phyloP scores from a whole-genome alignment of 2,888 invertebrate species.

The Drosophila bunnanda region DNA sequence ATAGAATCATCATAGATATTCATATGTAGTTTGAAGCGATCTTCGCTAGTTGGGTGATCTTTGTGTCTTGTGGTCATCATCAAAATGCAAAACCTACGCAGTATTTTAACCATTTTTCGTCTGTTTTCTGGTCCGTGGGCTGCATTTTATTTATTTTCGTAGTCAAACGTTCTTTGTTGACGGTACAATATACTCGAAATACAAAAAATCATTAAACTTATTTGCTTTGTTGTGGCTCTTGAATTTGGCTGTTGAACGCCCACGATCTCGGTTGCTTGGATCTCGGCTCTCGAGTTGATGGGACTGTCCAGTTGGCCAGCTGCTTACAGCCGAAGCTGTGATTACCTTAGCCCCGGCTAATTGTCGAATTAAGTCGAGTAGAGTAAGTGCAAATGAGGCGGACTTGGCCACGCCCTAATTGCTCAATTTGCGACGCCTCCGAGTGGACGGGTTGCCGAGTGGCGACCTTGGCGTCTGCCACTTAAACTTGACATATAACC shows the following conservation, averaged over 20 bases:
- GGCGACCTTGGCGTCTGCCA: slow-evolving; percentile 41
- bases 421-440: slow-evolving; percentile 60
- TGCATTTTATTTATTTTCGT: slow-evolving; percentile 65
- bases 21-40: slow-evolving; percentile 9
- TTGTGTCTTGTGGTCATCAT: slow-evolving; percentile 59
- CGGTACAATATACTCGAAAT: slow-evolving; percentile 26
- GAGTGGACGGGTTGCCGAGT: slow-evolving; percentile 6
- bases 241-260: slow-evolving; percentile 45
- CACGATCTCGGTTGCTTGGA: slow-evolving; percentile 14
- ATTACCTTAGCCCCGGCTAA: slow-evolving; percentile 54
- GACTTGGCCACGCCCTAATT: slow-evolving; percentile 64
- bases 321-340: slow-evolving; percentile 32
- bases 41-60: slow-evolving; percentile 35
- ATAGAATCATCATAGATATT: slow-evolving; percentile 15
- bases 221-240: slow-evolving; percentile 47
- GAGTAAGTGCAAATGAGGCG: slow-evolving; percentile 51
- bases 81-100: slow-evolving; percentile 72
- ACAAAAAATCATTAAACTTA: slow-evolving; percentile 57
- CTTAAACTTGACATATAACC: slow-evolving; percentile 62
- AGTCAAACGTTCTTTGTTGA: slow-evolving; percentile 75
- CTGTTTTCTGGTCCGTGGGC: slow-evolving; percentile 54
- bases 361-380: slow-evolving; percentile 63
- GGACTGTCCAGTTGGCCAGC: slow-evolving; percentile 32
- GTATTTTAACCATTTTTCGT: slow-evolving; percentile 36
- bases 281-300: slow-evolving; percentile 30